phyloP scores from a whole-genome alignment of 1,140 invertebrate species.

The Brachionus sp. region DNA sequence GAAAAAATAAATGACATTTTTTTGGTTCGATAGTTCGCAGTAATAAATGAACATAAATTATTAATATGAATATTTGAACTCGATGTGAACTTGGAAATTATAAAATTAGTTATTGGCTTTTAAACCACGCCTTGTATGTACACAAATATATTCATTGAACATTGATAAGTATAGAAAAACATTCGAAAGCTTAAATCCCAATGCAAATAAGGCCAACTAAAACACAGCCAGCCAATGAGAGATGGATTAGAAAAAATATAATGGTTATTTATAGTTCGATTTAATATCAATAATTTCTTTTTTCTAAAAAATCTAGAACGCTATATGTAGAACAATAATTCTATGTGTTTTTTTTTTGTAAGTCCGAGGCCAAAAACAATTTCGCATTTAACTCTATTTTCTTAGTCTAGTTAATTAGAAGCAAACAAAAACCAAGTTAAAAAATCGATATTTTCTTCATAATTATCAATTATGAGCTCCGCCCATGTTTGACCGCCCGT shows the following conservation, averaged over 20 bases:
- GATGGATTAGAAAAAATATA: not conserved
- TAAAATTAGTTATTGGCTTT: not conserved
- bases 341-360: not conserved
- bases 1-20: not conserved
- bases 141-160: not conserved
- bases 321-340: not conserved
- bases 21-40: not conserved
- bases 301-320: not conserved
- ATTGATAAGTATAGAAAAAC: not conserved
- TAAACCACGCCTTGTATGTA: not conserved
- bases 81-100: not conserved
- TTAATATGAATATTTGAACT: not conserved
- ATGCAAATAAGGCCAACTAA: not conserved
- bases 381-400: slow-evolving; percentile 22
- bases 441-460: slow-evolving; percentile 29
- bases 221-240: not conserved
- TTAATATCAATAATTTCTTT: not conserved
- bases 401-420: not conserved
- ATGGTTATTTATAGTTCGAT: not conserved
- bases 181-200: not conserved
- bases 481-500: slow-evolving; percentile 5
- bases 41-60: not conserved
- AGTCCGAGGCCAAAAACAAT: not conserved
- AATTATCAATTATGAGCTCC: not conserved
- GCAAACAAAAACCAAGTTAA: not conserved